phyloP scores from a whole-genome alignment of 2,888 invertebrate species.

The Athripsodes cinereus region DNA sequence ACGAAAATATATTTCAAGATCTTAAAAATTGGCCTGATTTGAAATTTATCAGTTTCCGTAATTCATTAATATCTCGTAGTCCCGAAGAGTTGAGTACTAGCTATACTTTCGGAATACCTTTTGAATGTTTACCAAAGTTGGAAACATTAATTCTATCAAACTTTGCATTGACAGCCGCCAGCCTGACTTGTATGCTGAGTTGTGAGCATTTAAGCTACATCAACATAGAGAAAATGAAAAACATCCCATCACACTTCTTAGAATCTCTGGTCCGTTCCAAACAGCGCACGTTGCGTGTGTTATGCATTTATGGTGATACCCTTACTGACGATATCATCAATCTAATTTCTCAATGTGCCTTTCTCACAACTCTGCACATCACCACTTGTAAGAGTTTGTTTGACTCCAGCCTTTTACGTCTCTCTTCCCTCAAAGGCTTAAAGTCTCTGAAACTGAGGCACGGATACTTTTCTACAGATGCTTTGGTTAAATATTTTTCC shows the following conservation, averaged over 20 bases:
- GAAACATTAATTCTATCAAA: constrained; percentile 47
- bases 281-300: constrained; percentile 40
- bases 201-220: constrained; percentile 46
- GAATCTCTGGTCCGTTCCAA: constrained; percentile 44
- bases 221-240: constrained; percentile 52
- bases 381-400: constrained; percentile 51
- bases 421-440: constrained; percentile 43
- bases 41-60: constrained; percentile 48
- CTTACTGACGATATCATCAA: constrained; percentile 47
- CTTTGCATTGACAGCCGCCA: constrained; percentile 46
- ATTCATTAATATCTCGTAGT: constrained; percentile 44
- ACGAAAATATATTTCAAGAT: constrained; percentile 50
- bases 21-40: constrained; percentile 46
- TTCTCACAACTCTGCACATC: constrained; percentile 43
- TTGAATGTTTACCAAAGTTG: constrained; percentile 43
- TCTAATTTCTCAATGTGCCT: constrained; percentile 43
- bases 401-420: constrained; percentile 46
- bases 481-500: constrained; percentile 46
- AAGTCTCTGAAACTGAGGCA: constrained; percentile 47
- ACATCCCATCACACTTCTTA: constrained; percentile 47
- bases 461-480: constrained; percentile 48
- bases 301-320: constrained; percentile 49
- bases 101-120: constrained; percentile 47
- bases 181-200: constrained; percentile 46
- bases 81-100: constrained; percentile 43